These are phyloP conservation scores for Macrocentrus cingulum DNA, from an alignment of 1,140 invertebrate species.

Conservation along the genomic window DNA sequence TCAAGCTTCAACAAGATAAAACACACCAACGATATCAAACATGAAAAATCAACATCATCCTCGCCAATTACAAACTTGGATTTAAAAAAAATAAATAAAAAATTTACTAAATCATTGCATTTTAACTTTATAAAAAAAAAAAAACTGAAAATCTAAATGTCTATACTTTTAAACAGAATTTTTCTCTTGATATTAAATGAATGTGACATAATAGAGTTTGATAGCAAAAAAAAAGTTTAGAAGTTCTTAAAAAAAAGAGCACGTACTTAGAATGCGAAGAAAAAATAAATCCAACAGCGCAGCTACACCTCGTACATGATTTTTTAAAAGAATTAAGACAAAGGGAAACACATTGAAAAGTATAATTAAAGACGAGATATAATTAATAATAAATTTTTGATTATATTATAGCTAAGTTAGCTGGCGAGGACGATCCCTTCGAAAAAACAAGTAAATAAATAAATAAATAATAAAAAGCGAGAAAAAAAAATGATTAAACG, in stretches of 20 bases:
- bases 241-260: no score
- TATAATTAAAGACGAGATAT: background rate
- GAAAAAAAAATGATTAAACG: background rate
- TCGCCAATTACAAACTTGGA: no score
- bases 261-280: background rate
- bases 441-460: background rate
- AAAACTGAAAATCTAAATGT: conserved; percentile 37
- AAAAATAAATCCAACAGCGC: conserved; percentile 44
- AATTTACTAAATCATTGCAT: background rate
- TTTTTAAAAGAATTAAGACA: conserved; percentile 42
- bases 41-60: no score
- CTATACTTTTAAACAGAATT: conserved; percentile 34
- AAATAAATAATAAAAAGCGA: background rate
- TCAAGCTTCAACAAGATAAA: no score
- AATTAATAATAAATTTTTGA: no score
- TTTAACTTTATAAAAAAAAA: conserved; percentile 9
- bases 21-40: no score
- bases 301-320: conserved; percentile 53
- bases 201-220: conserved; percentile 47
- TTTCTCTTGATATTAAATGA: conserved; percentile 45
- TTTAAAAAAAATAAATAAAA: no score
- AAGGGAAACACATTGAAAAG: conserved; percentile 2
- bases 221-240: conserved; percentile 33
- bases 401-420: background rate
- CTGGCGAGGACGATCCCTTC: background rate